phyloP scores from a whole-genome alignment of 2,113 vertebrate genomes.

The Picathartes gymnocephalus region DNA sequence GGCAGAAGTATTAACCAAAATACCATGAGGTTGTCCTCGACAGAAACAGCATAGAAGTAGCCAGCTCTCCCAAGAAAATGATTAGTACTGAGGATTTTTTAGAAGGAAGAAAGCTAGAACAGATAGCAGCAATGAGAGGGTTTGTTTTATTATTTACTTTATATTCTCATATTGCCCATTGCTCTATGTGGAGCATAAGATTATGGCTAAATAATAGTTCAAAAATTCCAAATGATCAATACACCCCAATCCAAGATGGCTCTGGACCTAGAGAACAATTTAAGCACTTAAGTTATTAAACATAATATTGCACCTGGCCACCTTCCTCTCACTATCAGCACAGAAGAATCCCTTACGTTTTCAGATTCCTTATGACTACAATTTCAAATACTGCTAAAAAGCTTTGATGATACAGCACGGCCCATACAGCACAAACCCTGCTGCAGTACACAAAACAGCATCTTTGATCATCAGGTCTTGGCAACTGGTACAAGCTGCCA shows the following conservation, averaged over 20 bases:
- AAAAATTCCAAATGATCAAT: neutral
- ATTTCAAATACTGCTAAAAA: neutral
- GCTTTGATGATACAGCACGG: neutral
- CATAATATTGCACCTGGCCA: neutral
- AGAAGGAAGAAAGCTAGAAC: neutral
- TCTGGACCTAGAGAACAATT: neutral
- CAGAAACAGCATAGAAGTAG: neutral
- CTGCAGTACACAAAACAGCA: neutral
- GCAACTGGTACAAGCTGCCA: fast-evolving
- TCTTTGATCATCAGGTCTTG: neutral
- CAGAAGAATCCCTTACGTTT: neutral
- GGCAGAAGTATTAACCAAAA: neutral
- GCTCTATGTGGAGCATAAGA: neutral
- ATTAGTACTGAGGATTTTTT: neutral
- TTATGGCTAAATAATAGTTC: neutral
- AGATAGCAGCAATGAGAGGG: neutral
- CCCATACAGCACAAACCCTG: neutral
- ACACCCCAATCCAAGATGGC: neutral
- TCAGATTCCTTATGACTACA: neutral
- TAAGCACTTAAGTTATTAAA: neutral
- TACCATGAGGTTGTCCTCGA: fast-evolving
- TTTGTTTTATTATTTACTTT: neutral
- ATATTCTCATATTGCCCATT: neutral
- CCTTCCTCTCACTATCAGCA: neutral
- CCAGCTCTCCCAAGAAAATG: neutral